phyloP scores from a whole-genome alignment of 2,888 invertebrate species.

The Spilosoma lubricipeda region DNA sequence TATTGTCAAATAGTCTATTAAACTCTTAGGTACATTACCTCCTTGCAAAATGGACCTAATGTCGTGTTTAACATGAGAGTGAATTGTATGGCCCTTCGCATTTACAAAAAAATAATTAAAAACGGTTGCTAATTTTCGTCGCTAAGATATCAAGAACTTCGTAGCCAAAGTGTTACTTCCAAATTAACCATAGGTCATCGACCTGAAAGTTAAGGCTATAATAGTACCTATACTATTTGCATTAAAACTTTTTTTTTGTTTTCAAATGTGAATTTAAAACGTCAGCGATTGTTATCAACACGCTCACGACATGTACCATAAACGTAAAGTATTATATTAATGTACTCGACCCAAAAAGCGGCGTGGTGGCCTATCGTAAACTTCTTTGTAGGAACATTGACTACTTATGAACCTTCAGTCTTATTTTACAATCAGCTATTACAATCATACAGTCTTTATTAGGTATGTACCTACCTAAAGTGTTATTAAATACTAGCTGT shows the following conservation, averaged over 20 bases:
- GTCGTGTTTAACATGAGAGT: too few species aligned
- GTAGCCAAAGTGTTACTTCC: not conserved
- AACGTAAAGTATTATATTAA: conserved; percentile 42
- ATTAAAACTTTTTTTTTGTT: not conserved
- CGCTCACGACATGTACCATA: conserved; percentile 12
- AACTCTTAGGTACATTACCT: too few species aligned
- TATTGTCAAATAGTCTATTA: too few species aligned
- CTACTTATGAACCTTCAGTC: conserved; percentile 14
- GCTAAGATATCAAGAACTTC: not conserved
- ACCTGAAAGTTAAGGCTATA: not conserved
- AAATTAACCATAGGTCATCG: not conserved
- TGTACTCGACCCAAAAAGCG: conserved; percentile 45
- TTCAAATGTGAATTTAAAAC: not conserved
- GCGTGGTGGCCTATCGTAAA: conserved; percentile 1
- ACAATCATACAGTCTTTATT: not conserved
- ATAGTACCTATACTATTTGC: not conserved
- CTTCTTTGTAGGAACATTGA: conserved; percentile 24
- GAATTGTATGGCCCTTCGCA: not conserved
- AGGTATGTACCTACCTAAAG: too few species aligned
- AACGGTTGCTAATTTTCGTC: not conserved
- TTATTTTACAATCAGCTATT: not conserved
- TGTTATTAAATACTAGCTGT: too few species aligned
- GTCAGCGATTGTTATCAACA: conserved; percentile 20
- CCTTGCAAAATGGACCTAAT: too few species aligned
- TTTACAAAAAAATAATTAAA: not conserved